Percentiles rank a stretch among this genome's conserved stretches.
Evolutionary conservation across 2,888 invertebrate species (phyloP).

Genomic region (Erebia ligea): DNA sequence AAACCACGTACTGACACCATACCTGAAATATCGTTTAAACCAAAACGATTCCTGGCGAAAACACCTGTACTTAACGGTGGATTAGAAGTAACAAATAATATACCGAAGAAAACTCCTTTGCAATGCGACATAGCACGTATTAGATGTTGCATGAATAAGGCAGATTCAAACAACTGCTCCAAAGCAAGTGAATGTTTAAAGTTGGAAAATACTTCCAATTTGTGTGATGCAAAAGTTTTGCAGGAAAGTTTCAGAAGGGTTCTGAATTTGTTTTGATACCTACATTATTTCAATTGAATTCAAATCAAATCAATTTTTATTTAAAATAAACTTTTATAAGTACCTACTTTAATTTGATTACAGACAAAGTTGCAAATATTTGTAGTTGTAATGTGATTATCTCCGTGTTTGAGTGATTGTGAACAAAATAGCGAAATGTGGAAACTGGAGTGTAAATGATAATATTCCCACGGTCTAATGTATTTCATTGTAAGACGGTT

Average conservation of each 20-base stretch:
- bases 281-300: background rate
- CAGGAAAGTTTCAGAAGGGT: background rate
- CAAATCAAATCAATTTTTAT: background rate
- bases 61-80: background rate
- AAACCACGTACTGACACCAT: background rate
- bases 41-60: background rate
- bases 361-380: too few relatives aligned
- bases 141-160: conserved; percentile 34
- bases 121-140: conserved; percentile 39
- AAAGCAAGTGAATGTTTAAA: conserved; percentile 33
- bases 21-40: background rate
- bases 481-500: background rate
- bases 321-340: too few relatives aligned
- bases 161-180: conserved; percentile 32
- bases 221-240: background rate
- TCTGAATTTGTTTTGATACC: background rate
- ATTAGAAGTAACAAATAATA: conserved; percentile 9
- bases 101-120: conserved; percentile 2
- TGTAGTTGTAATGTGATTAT: background rate
- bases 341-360: too few relatives aligned
- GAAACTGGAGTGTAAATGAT: too few relatives aligned
- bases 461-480: too few relatives aligned
- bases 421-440: too few relatives aligned
- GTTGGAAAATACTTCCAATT: background rate
- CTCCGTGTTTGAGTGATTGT: too few relatives aligned